A percentile compares a stretch with the other conserved stretches of the same genome.
Conservation (phyloP, 2,888 invertebrate species). For the Hydrotaea cyrtoneurina region DNA sequence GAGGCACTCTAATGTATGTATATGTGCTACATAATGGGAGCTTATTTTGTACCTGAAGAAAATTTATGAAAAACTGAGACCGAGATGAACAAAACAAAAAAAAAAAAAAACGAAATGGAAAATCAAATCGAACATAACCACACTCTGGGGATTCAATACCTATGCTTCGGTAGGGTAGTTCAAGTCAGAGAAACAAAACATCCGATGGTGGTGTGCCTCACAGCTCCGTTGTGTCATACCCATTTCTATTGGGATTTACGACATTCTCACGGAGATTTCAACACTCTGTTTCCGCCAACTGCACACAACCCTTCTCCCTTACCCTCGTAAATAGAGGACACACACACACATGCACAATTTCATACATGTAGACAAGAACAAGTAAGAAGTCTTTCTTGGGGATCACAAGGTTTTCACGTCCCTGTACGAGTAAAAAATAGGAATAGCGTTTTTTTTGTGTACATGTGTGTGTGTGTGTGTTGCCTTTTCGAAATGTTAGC, state of each 20-base stretch:
- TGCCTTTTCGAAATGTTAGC: neutral
- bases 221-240: constrained; percentile 1
- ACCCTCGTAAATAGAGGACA: neutral
- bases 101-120: constrained; percentile 29
- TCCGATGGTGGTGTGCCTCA: neutral
- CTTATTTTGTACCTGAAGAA: constrained; percentile 43
- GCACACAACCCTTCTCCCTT: constrained; percentile 34
- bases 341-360: neutral
- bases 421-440: neutral
- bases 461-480: neutral
- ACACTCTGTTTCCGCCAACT: neutral
- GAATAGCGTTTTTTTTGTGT: neutral
- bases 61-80: constrained; percentile 36
- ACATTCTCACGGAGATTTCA: constrained; percentile 43
- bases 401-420: constrained; percentile 21
- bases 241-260: constrained; percentile 26
- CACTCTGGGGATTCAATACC: constrained; percentile 43
- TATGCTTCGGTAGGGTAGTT: constrained; percentile 24
- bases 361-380: neutral
- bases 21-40: neutral
- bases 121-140: constrained; percentile 40
- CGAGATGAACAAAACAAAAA: no score
- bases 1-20: neutral
- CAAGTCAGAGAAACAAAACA: constrained; percentile 4
- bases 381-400: constrained; percentile 5